Evolutionary conservation across 2,888 invertebrate genomes (phyloP).

Genomic region (Dysmachus trigonus): DNA sequence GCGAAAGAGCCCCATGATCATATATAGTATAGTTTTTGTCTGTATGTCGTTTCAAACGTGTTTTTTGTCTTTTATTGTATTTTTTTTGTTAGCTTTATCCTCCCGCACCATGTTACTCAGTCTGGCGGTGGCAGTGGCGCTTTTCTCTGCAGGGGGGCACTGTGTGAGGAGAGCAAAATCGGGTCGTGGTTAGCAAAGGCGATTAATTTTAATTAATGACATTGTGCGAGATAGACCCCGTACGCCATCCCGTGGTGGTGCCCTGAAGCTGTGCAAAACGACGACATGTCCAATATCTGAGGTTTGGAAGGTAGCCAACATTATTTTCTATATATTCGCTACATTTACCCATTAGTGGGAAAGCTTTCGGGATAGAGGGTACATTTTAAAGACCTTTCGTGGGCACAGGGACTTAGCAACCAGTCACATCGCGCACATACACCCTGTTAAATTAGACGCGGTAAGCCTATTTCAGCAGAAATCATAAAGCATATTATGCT

Average conservation of each 20-base stretch:
- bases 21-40: neutral
- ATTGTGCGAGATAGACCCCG: neutral
- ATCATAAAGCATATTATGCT: neutral
- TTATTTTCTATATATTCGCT: conserved; percentile 1
- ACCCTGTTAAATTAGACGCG: neutral
- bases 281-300: neutral
- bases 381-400: neutral
- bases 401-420: neutral
- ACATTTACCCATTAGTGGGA: neutral
- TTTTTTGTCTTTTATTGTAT: neutral
- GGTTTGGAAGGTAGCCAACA: neutral
- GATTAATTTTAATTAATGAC: neutral
- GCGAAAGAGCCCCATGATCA: neutral
- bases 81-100: neutral
- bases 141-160: neutral
- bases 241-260: neutral
- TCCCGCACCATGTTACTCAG: neutral
- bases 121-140: neutral
- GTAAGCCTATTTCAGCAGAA: neutral
- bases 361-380: neutral
- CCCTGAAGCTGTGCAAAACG: neutral
- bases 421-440: neutral
- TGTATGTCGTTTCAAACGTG: neutral
- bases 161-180: neutral
- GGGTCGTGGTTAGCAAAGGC: neutral